Evolutionary conservation across 2,888 invertebrate species (phyloP).

Genomic region (Epiblema foenella): DNA sequence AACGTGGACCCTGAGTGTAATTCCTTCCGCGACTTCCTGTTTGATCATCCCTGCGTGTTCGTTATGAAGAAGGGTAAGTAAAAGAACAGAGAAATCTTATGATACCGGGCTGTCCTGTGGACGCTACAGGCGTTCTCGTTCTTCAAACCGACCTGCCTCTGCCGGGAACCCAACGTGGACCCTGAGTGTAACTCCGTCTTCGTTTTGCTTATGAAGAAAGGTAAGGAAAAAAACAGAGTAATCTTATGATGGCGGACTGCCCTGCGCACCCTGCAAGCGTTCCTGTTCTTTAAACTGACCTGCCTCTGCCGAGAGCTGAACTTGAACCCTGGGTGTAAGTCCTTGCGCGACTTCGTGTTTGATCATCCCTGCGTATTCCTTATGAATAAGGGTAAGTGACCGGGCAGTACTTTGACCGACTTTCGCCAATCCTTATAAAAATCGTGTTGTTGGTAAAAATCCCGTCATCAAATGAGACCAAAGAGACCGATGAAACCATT

Average conservation of each 20-base stretch:
- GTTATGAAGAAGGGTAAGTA: constrained; percentile 94
- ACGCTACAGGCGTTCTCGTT: constrained; percentile 92
- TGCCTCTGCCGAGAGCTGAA: constrained; percentile 96
- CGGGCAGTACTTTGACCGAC: too few relatives aligned
- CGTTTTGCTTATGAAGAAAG: constrained; percentile 92
- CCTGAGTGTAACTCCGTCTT: constrained; percentile 97
- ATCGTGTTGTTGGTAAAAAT: too few relatives aligned
- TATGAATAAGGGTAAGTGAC: constrained; percentile 79
- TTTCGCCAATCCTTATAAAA: too few relatives aligned
- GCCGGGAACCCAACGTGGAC: constrained; percentile 95
- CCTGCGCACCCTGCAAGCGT: constrained; percentile 93
- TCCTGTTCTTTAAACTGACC: constrained; percentile 96
- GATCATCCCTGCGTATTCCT: constrained; percentile 97
- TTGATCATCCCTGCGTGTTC: constrained; percentile 96
- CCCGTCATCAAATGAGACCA: too few relatives aligned
- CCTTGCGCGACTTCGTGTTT: constrained; percentile 90
- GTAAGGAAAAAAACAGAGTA: background rate
- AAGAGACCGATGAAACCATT: too few relatives aligned
- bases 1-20: constrained; percentile 96
- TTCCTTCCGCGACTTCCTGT: constrained; percentile 96
- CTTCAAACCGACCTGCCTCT: constrained; percentile 96
- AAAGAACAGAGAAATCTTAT: too few relatives aligned
- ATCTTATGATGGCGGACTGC: constrained; percentile 87
- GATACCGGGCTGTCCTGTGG: too few relatives aligned
- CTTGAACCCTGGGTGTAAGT: constrained; percentile 95